These are phyloP conservation scores for Rynchops niger DNA, from an alignment of 2,113 vertebrate genomes.

Conservation along the genomic window DNA sequence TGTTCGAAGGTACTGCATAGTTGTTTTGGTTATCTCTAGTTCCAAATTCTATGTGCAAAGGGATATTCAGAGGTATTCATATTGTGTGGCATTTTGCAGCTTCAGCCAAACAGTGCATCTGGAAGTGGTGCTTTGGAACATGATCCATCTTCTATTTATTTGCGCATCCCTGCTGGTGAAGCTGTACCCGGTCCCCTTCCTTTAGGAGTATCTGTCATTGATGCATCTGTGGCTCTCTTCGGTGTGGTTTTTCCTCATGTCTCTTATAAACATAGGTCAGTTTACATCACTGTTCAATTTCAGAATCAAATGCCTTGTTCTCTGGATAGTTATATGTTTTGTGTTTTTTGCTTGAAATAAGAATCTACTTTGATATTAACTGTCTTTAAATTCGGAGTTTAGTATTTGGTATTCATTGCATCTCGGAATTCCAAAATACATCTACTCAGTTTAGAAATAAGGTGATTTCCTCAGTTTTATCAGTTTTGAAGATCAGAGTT, in stretches of 20 bases:
- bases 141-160: slow-evolving; percentile 95
- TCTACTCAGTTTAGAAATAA: neutral
- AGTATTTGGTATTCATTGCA: neutral
- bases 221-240: slow-evolving; percentile 95
- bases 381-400: neutral
- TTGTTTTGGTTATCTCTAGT: neutral
- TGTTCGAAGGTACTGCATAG: neutral
- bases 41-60: neutral
- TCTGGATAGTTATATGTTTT: neutral
- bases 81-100: slow-evolving; percentile 70
- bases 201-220: slow-evolving; percentile 95
- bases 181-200: slow-evolving; percentile 95
- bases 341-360: neutral
- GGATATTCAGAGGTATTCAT: neutral
- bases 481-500: neutral
- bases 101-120: slow-evolving; percentile 97
- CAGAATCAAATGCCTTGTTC: neutral
- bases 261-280: slow-evolving; percentile 95
- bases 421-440: neutral
- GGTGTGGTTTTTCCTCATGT: slow-evolving; percentile 98
- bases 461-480: neutral
- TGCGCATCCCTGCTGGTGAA: slow-evolving; percentile 91
- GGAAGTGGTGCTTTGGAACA: slow-evolving; percentile 97
- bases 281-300: slow-evolving; percentile 4
- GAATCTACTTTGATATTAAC: neutral